Base-by-base conservation (phyloP, 2,113 vertebrate genomes). In the Stigmatopora argus region DNA sequence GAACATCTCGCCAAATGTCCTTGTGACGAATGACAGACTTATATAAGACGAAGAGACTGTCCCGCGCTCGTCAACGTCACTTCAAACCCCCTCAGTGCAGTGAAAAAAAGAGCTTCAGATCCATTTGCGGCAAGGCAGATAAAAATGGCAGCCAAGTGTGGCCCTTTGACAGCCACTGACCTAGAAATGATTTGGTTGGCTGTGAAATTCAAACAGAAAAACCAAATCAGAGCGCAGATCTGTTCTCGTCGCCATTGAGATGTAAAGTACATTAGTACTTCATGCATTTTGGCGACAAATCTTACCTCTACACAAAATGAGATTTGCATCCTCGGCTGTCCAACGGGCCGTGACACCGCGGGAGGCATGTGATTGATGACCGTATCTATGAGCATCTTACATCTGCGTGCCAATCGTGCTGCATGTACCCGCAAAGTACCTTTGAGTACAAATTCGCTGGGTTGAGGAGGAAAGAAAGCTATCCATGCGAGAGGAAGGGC, bases 161-260 rank as follows among this genome's bases (percentile, higher is more conserved):
- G 72, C 81, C 76, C 80, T 87, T 84, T 87, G 80, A 87, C 66
- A 78, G 69, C 41, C 81, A 65, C 80, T 86, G 85, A 85, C 84
- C 86, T 88, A 85, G 84, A 89, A 89, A 88, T 79, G 8, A 86
- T 86, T 72, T 60, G 78, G 78, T 72, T 61, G 59, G 23, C 80
- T 77, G 69, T 34, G 55, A 83, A 65, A 83, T 76, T 15, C 35
- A 78, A 78, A 81, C 49, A 55, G 44, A 65, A 60, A 60, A 78
- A 78, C 74, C 47, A 77, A 64, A 78, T 73, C 66, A 67, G 51
- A 66, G 79, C 62, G 62, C 67, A 80, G 73, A 78, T 83, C 64
- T 66, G 64, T 44, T 35, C 64, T 66, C 67, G 67, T 65, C 56
- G 38, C 53, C 61, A 13, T 52, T n/a, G n/a, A 35, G 17, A 4